A percentile compares a stretch with the other conserved stretches of the same genome.
Conservation (phyloP, 2,113 vertebrate genomes). For the Dipodomys merriami region DNA sequence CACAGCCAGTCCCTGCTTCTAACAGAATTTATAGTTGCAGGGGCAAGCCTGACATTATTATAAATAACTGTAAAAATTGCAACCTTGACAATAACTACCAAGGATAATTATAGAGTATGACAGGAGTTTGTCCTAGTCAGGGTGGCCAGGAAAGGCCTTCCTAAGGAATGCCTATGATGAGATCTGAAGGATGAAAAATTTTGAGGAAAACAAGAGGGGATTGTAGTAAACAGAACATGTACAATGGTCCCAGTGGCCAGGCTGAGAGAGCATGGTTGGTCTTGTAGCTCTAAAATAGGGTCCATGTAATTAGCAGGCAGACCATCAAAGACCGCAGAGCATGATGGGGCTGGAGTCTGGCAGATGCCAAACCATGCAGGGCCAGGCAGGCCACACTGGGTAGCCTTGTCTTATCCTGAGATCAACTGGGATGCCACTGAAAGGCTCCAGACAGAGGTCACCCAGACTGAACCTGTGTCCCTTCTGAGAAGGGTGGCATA, state of each 20-base stretch:
- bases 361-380: conserved; percentile 17
- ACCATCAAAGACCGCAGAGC: conserved; percentile 24
- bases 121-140: conserved; percentile 24
- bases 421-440: conserved; percentile 25
- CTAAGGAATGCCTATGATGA: not conserved
- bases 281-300: conserved; percentile 35
- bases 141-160: conserved; percentile 21
- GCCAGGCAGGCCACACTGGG: conserved; percentile 22
- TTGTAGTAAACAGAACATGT: conserved; percentile 34
- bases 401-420: conserved; percentile 51
- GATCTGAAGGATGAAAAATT: conserved; percentile 33
- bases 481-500: conserved; percentile 66
- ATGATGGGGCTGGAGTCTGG: conserved; percentile 5
- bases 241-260: not conserved
- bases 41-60: conserved; percentile 34
- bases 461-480: conserved; percentile 54
- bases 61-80: conserved; percentile 51
- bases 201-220: not conserved
- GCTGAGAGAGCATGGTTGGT: not conserved
- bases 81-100: conserved; percentile 58
- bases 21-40: not conserved
- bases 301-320: conserved; percentile 17
- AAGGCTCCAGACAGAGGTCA: conserved; percentile 43
- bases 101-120: conserved; percentile 16
- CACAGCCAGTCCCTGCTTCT: conserved; percentile 23